Evolutionary conservation across 2,888 invertebrate genomes (phyloP).

Genomic region (Drosophila paramelanica): DNA sequence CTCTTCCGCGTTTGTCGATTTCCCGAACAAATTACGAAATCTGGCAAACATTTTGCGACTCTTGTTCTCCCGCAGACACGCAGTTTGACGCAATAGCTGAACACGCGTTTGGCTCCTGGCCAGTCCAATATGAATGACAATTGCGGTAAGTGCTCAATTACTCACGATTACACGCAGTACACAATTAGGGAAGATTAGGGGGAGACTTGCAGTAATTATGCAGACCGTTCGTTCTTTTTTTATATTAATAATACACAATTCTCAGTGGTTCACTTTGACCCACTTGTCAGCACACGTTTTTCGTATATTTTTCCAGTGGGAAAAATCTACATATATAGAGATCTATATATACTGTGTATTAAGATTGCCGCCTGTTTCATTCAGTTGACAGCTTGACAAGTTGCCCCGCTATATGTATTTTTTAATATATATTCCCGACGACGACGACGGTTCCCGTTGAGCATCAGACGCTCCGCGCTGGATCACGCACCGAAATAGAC

Average conservation of each 20-base stretch:
- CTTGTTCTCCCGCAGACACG: slow-evolving; percentile 7
- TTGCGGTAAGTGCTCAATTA: slow-evolving; percentile 51
- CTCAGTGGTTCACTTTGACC: slow-evolving; percentile 60
- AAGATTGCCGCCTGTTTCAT: slow-evolving; percentile 45
- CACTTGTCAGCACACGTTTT: slow-evolving; percentile 54
- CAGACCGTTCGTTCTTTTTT: slow-evolving; percentile 48
- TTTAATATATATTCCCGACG: slow-evolving; percentile 23
- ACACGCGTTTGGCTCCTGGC: slow-evolving; percentile 78
- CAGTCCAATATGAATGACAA: slow-evolving; percentile 55
- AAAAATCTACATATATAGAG: slow-evolving; percentile 31
- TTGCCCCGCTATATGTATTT: slow-evolving; percentile 30
- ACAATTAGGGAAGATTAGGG: no score
- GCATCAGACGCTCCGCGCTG: slow-evolving; percentile 76
- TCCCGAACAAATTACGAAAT: slow-evolving; percentile 83
- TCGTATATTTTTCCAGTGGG: slow-evolving; percentile 50
- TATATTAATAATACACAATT: slow-evolving; percentile 14
- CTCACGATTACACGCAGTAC: slow-evolving; percentile 24
- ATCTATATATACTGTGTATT: slow-evolving; percentile 16
- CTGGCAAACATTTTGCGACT: slow-evolving; percentile 80
- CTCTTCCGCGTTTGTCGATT: slow-evolving; percentile 62
- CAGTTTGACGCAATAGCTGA: slow-evolving; percentile 63
- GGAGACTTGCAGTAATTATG: neutral
- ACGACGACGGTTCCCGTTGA: slow-evolving; percentile 26
- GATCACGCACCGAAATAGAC: slow-evolving; percentile 84
- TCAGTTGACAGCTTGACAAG: slow-evolving; percentile 68